A percentile compares a stretch with the other conserved stretches of the same genome.
phyloP scores from a whole-genome alignment of 2,797 vertebrate genomes.

The Peromyscus attwateri region DNA sequence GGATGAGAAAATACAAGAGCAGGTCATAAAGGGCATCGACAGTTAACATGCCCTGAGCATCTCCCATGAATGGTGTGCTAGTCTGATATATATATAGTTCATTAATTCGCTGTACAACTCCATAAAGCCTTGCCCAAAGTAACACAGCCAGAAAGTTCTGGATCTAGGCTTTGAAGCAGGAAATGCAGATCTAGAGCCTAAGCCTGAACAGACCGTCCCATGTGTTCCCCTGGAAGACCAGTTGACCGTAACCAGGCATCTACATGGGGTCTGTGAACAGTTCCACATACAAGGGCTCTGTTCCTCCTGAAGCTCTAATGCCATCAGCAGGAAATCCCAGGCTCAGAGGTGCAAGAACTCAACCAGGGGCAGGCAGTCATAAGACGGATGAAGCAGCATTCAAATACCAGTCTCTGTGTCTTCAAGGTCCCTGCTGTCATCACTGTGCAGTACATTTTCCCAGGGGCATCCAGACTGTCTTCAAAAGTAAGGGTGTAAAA shows the following conservation, averaged over 20 bases:
- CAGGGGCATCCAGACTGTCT: not conserved
- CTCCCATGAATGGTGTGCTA: not conserved
- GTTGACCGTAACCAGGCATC: not conserved
- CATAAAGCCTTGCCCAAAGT: not conserved
- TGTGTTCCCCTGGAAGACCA: not conserved
- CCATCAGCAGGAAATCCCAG: not conserved
- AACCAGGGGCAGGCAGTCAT: not conserved
- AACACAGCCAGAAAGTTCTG: not conserved
- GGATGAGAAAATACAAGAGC: not conserved
- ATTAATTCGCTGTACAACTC: not conserved
- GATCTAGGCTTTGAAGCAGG: constrained; percentile 9
- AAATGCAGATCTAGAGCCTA: not conserved
- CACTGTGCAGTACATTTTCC: not conserved
- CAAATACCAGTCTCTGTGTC: constrained; percentile 4
- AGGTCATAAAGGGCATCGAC: not conserved
- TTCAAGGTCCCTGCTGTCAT: not conserved
- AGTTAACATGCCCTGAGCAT: not conserved
- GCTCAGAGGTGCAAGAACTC: not conserved
- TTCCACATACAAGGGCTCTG: not conserved
- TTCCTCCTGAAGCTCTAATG: not conserved
- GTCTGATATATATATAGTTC: not conserved
- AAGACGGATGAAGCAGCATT: not conserved
- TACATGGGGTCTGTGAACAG: not conserved
- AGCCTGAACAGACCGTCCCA: not conserved
- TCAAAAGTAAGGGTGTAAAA: constrained; percentile 27